Percentiles rank a stretch among this genome's conserved stretches.
These are phyloP conservation scores for Penaeus indicus DNA, from an alignment of 1,140 invertebrate species.

Conservation along the genomic window DNA sequence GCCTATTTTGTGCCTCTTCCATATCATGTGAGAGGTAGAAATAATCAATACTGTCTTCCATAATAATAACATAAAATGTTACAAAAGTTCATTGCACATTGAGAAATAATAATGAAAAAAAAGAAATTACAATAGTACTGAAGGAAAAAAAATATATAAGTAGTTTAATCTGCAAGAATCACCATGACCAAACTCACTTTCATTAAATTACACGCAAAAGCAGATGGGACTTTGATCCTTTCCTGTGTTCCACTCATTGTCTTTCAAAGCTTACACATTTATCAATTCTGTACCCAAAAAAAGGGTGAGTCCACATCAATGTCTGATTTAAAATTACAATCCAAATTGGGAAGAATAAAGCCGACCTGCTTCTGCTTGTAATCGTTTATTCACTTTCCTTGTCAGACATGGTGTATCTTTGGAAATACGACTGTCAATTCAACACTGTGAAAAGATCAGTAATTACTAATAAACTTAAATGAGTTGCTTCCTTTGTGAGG, in stretches of 20 bases:
- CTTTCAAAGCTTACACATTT: too few relatives aligned
- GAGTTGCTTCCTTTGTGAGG: neutral
- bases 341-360: too few relatives aligned
- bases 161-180: conserved; percentile 23
- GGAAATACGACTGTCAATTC: conserved; percentile 51
- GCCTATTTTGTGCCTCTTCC: conserved; percentile 55
- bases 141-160: conserved; percentile 6
- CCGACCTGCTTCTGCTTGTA: conserved; percentile 37
- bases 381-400: conserved; percentile 40
- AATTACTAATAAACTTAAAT: conserved; percentile 36
- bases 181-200: conserved; percentile 20
- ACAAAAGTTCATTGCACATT: too few relatives aligned
- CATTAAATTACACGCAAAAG: conserved; percentile 3
- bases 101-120: neutral
- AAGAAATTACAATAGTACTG: conserved; percentile 28
- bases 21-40: conserved; percentile 44
- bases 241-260: too few relatives aligned
- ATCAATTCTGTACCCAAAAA: too few relatives aligned
- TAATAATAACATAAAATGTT: too few relatives aligned
- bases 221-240: neutral
- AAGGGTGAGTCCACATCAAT: too few relatives aligned
- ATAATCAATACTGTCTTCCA: conserved; percentile 45
- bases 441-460: conserved; percentile 48
- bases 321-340: too few relatives aligned
- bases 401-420: conserved; percentile 39